These are phyloP conservation scores for Drosophila gunungcola DNA, from an alignment of 1,140 invertebrate genomes.

Conservation along the genomic window DNA sequence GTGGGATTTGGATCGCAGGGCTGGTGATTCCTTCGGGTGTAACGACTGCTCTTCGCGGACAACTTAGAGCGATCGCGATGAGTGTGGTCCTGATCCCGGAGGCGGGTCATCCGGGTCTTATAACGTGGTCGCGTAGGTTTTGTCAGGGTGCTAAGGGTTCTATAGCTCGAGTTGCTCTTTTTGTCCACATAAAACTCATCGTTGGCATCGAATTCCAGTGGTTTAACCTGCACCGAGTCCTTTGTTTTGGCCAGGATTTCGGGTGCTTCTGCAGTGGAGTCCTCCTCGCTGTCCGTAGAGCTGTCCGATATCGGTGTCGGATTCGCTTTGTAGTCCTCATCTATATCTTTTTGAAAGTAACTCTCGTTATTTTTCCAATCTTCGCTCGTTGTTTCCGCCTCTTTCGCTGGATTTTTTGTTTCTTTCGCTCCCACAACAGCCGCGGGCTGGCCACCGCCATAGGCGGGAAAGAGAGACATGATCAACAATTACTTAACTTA, in stretches of 20 bases:
- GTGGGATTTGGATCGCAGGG: neutral
- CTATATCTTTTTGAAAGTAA: neutral
- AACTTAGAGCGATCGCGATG: neutral
- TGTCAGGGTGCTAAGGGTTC: conserved; percentile 44
- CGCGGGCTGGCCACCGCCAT: conserved; percentile 1
- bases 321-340: neutral
- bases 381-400: neutral
- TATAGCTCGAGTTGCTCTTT: conserved; percentile 85
- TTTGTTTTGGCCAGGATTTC: too few species aligned
- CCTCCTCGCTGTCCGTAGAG: neutral
- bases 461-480: conserved; percentile 72
- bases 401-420: neutral
- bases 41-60: neutral
- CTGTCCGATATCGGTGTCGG: neutral
- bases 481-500: neutral
- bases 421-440: neutral
- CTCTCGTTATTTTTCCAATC: conserved; percentile 30
- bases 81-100: neutral
- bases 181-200: conserved; percentile 87
- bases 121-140: conserved; percentile 82
- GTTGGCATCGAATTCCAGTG: conserved; percentile 76
- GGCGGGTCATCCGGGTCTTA: conserved; percentile 3
- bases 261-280: neutral
- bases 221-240: accelerated
- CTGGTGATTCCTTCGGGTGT: neutral